phyloP scores from a whole-genome alignment of 2,888 invertebrate genomes.

The Sphaerophoria taeniata region DNA sequence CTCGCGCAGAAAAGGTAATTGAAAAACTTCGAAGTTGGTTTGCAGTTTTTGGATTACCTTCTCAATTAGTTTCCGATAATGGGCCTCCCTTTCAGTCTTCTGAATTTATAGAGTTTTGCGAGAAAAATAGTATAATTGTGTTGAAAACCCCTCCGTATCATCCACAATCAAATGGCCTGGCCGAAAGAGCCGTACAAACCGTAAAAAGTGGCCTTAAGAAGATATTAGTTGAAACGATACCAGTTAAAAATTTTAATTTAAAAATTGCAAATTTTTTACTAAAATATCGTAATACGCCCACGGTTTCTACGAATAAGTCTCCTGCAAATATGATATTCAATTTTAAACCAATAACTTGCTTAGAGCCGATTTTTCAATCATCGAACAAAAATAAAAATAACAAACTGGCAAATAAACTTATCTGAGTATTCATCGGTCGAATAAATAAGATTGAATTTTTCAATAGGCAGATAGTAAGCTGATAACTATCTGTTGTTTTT shows the following conservation, averaged over 20 bases:
- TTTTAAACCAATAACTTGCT: conserved; percentile 12
- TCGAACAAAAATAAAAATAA: no score
- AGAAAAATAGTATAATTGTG: background rate
- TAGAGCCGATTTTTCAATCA: no score
- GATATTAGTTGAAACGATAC: no score
- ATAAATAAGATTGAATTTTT: no score
- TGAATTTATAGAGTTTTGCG: conserved; percentile 4
- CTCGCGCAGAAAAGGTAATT: background rate
- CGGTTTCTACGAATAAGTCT: conserved; percentile 13
- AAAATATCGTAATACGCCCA: conserved; percentile 30
- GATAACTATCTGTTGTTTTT: no score
- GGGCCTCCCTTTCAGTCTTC: background rate
- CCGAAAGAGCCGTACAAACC: background rate
- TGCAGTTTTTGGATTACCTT: background rate
- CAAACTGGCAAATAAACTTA: no score
- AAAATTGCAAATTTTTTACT: background rate
- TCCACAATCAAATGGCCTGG: conserved; percentile 5
- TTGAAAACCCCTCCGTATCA: background rate
- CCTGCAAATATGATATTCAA: conserved; percentile 30
- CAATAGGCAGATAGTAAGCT: no score
- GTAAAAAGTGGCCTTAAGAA: no score
- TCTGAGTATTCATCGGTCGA: no score
- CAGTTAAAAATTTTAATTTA: no score
- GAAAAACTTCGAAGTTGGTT: conserved; percentile 1
- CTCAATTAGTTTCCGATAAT: background rate